Conservation (phyloP, 37 sponge, comb jelly and placozoan species). For the Beroe ovata region DNA sequence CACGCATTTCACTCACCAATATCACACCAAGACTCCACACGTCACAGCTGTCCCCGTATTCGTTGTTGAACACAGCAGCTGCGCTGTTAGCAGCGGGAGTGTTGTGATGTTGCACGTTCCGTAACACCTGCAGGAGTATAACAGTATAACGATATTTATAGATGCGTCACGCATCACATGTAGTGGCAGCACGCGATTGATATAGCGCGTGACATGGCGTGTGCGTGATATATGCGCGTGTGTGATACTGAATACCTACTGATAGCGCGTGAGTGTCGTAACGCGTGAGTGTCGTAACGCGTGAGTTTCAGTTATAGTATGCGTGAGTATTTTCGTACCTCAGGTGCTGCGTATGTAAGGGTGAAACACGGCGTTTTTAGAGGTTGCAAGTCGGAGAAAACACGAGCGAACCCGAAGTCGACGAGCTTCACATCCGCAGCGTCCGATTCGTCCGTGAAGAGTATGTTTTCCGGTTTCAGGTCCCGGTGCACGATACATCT, state of each 20-base stretch:
- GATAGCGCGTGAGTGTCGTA: too few relatives aligned
- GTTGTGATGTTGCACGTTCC: conserved; percentile 29
- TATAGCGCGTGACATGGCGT: too few relatives aligned
- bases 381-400: conserved; percentile 69
- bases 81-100: conserved; percentile 11
- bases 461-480: conserved; percentile 93
- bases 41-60: conserved; percentile 91
- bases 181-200: too few relatives aligned
- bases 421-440: conserved; percentile 75
- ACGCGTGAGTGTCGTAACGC: too few relatives aligned
- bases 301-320: too few relatives aligned
- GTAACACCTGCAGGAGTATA: background rate
- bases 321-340: too few relatives aligned
- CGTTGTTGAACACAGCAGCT: conserved; percentile 69
- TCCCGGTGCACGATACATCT: conserved; percentile 86
- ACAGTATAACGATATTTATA: too few relatives aligned
- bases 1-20: conserved; percentile 78
- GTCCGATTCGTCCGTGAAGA: conserved; percentile 71
- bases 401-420: conserved; percentile 93
- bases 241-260: too few relatives aligned
- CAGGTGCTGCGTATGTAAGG: conserved; percentile 93
- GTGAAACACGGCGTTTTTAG: conserved; percentile 95
- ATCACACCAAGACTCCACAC: conserved; percentile 98
- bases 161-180: too few relatives aligned
- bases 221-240: too few relatives aligned